Evolutionary conservation across 2,888 invertebrate genomes (phyloP).

Genomic region (Coleophora flavipennella): DNA sequence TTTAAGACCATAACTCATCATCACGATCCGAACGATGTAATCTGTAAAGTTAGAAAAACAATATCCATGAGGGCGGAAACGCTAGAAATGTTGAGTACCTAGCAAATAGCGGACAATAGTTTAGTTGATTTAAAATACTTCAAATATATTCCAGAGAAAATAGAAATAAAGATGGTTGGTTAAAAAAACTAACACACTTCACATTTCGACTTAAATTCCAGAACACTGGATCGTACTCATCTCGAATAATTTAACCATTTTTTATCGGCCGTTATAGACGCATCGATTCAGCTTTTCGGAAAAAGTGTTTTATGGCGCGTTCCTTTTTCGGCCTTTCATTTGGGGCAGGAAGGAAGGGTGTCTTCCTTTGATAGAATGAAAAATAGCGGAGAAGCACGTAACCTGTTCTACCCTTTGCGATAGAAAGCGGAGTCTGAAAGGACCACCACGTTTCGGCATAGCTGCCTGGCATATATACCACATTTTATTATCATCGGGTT

Average conservation of each 20-base stretch:
- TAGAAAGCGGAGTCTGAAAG: slow-evolving; percentile 26
- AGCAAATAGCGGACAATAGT: no score
- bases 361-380: slow-evolving; percentile 65
- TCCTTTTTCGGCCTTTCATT: slow-evolving; percentile 55
- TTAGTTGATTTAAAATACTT: no score
- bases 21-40: no score
- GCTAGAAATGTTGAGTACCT: no score
- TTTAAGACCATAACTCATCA: no score
- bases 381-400: slow-evolving; percentile 54
- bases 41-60: no score
- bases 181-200: slow-evolving; percentile 20
- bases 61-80: no score
- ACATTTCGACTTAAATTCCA: background rate
- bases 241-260: slow-evolving; percentile 26
- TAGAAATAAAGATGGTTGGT: background rate
- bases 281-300: slow-evolving; percentile 36
- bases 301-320: slow-evolving; percentile 48
- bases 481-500: background rate
- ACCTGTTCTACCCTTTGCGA: slow-evolving; percentile 40
- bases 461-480: background rate
- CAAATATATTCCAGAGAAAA: no score
- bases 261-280: slow-evolving; percentile 21
- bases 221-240: no score
- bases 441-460: background rate
- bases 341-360: slow-evolving; percentile 53